phyloP scores from a whole-genome alignment of 1,140 invertebrate genomes.

The Nasonia longicornis region DNA sequence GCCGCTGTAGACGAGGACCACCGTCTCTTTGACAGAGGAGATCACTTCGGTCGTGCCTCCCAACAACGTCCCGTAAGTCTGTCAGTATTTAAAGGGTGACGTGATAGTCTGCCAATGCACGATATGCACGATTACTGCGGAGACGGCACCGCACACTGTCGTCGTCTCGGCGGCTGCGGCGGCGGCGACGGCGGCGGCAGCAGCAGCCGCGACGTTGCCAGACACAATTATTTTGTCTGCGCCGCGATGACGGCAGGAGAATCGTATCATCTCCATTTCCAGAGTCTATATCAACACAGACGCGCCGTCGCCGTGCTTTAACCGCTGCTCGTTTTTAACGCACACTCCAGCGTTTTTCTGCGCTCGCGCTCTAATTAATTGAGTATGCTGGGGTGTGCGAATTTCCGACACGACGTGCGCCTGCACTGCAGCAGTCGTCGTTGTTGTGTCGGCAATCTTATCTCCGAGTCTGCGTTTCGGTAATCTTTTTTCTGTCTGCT shows the following conservation, averaged over 20 bases:
- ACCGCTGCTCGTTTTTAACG: not conserved
- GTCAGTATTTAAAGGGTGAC: conserved; percentile 42
- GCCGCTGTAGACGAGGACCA: not conserved
- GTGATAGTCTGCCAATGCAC: conserved; percentile 44
- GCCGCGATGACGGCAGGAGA: not conserved
- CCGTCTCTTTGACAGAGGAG: not conserved
- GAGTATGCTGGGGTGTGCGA: not conserved
- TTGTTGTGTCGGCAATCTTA: conserved; percentile 4
- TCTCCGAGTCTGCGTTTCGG: not conserved
- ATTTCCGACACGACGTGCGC: not conserved
- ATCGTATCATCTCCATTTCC: conserved; percentile 9
- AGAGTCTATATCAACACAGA: conserved; percentile 7
- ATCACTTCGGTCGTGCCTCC: not conserved
- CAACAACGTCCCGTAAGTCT: not conserved
- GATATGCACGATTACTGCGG: conserved; percentile 23
- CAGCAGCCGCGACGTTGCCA: conserved; percentile 20
- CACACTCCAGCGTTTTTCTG: not conserved
- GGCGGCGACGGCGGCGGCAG: too few species aligned
- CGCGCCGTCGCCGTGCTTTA: not conserved
- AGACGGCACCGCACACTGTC: conserved; percentile 1
- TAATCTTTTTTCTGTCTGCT: conserved; percentile 21
- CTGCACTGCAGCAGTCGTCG: not conserved
- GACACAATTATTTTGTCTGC: conserved; percentile 38
- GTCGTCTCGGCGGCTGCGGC: not conserved
- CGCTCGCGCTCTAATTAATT: not conserved